Evolutionary conservation across 2,797 vertebrate genomes (phyloP), one percentile per base, ranked within the genome.

Genomic region (Pseudochromis fuscus): DNA sequence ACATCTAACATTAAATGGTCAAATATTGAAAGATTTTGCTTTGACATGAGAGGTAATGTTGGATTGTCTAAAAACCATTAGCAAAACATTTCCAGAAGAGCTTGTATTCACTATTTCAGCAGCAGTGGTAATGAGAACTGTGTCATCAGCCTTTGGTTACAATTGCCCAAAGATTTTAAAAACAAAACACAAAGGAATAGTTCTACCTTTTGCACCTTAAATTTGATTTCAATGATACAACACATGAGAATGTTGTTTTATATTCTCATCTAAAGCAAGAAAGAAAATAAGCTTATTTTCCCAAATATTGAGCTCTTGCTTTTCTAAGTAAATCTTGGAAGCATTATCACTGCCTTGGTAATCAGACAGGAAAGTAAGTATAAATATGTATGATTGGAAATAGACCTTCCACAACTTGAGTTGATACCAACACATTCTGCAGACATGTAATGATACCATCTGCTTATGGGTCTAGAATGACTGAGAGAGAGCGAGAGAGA

Each of bases 401-500:
- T 57, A 35, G 56, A 72, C 50, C n/a, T 59, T 51, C 30, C 67
- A 77, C 86, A 66, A 60, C 82, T 79, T 57, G 58, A 87, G 78
- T 45, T 64, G 79, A 75, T 79, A 87, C 50, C 67, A 77, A 67
- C 82, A 90, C 72, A 68, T 86, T 83, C 83, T 79, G 89, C 72
- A 83, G 78, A 84, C 84, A 85, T 79, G 82, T 81, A 87, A 88
- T 81, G 85, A 90, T 67, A 87, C 90, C 92, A 93, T 93, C 92
- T 94, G 92, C 75, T 90, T 83, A 31, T 70, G 56, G 42, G 69
- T 79, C 79, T 66, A 72, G 66, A 62, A 58, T 71, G 61, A 50
- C 69, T 75, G 69, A 60, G 58, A 63, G 49, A 67, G 68, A 55
- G 25, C 24, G n/a, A 49, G 42, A 82, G 71, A 60, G n/a, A 57